Percentiles rank a stretch among this genome's conserved stretches.
Conservation (phyloP, 1,140 invertebrate species). For the Hesperophylax magnus region DNA sequence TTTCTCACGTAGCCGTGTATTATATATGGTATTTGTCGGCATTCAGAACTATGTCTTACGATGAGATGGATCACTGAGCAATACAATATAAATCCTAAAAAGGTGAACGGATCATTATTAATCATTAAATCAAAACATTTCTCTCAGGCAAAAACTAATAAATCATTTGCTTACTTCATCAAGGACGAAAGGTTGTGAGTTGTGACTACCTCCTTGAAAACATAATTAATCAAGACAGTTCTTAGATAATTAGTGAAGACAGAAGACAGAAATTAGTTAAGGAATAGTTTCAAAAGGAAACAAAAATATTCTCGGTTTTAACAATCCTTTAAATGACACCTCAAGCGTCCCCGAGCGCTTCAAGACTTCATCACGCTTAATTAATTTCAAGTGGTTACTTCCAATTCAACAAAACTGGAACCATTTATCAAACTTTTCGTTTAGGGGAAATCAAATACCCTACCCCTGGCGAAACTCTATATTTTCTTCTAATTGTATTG, state of each 20-base stretch:
- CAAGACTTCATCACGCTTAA: constrained; percentile 9
- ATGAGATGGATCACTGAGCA: neutral
- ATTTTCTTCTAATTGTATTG: constrained; percentile 48
- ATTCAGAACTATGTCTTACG: no score
- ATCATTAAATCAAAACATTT: neutral
- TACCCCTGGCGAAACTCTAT: constrained; percentile 24
- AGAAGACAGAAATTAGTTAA: no score
- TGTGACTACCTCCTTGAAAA: no score
- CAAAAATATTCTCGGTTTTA: neutral
- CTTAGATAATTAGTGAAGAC: no score
- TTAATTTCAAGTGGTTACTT: constrained; percentile 40
- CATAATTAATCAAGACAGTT: no score
- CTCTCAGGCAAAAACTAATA: neutral
- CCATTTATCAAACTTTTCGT: constrained; percentile 45
- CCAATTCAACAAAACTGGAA: constrained; percentile 37
- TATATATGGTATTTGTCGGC: no score
- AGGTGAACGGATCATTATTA: neutral
- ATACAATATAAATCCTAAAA: neutral
- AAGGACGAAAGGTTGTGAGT: no score
- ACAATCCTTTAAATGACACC: constrained; percentile 18
- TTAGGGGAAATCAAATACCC: constrained; percentile 45
- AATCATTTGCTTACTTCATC: no score
- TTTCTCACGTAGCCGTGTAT: no score
- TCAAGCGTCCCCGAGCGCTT: neutral
- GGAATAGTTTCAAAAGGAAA: no score